A percentile compares a stretch with the other conserved stretches of the same genome.
phyloP scores from a whole-genome alignment of 2,888 invertebrate genomes.

The Epinotia demarniana region DNA sequence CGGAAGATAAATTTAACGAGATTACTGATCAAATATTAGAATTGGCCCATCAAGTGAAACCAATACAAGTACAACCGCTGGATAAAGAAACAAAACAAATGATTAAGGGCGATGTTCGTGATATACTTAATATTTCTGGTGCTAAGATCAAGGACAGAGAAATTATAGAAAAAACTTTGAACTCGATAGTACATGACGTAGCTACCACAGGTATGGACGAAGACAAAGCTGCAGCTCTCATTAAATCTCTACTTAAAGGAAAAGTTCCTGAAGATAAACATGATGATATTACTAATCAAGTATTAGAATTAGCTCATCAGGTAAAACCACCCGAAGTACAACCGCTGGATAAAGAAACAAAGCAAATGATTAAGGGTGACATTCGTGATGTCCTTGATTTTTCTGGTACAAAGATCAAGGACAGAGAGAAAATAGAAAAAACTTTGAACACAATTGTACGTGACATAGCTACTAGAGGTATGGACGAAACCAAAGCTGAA shows the following conservation, averaged over 20 bases:
- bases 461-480: too few relatives aligned
- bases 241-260: slow-evolving; percentile 6
- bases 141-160: neutral
- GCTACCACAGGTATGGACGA: neutral
- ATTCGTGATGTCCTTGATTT: slow-evolving; percentile 45
- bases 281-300: neutral
- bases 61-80: neutral
- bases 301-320: neutral
- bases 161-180: neutral
- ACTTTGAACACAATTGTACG: slow-evolving; percentile 21
- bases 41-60: neutral
- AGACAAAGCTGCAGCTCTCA: neutral
- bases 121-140: neutral
- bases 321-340: neutral
- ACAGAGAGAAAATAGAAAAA: slow-evolving; percentile 44
- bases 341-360: neutral
- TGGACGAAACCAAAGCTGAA: too few relatives aligned
- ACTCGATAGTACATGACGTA: neutral
- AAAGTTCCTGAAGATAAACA: neutral
- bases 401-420: slow-evolving; percentile 14
- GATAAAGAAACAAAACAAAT: neutral
- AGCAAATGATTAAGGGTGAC: slow-evolving; percentile 44
- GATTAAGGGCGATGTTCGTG: neutral
- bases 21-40: neutral
- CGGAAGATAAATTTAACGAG: neutral